Base-by-base conservation (phyloP, 2,113 vertebrate genomes). In the Macquaria australasica region DNA sequence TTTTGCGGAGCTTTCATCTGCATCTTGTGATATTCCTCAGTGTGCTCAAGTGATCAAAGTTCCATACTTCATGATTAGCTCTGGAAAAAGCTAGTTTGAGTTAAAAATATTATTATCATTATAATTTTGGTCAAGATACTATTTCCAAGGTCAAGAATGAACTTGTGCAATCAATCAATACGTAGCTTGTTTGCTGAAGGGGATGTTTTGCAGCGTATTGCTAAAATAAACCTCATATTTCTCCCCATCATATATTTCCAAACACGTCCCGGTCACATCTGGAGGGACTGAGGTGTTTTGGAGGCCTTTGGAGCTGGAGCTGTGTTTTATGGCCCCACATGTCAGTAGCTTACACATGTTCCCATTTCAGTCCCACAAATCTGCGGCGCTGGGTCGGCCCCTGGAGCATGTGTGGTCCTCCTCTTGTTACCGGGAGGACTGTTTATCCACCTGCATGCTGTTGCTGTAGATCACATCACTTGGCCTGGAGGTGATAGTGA, bases 401-500 rank as follows among this genome's bases (percentile, higher is more conserved):
- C 83, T 3, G 31, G 82, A 80, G 84, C 81, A 37, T 77, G 83
- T 90, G 90, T 89, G 91, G 93, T 90, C 90, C 34, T 31, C 25
- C 25, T 73, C 82, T 20, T 18, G 56, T 83, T 85, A 63, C 82
- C 10, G 1, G 21, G 41, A 53, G 50, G 71, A 56, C 59, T 88
- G 90, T 82, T 92, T 87, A 76, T 87, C 64, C 87, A 91, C 86
- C 86, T 89, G 88, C 85, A 69, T 28, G 1, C 83, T 50, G 74
- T 34, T 68, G 78, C 83, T 68, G 77, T n/a, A 58, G 82, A 87
- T 87, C 79, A 69, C 82, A 53, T 80, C 79, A 7, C 53, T 20
- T 1, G 50, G 60, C 73, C 86, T 37, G 75, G 69, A 74, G 83
- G 62, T 39, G 82, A 85, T 34, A 28, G 77, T 25, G 66, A 85